Evolutionary conservation across 2,113 vertebrate species (phyloP), one percentile per base, ranked within the genome.

Genomic region (Rhabdomys dilectus): DNA sequence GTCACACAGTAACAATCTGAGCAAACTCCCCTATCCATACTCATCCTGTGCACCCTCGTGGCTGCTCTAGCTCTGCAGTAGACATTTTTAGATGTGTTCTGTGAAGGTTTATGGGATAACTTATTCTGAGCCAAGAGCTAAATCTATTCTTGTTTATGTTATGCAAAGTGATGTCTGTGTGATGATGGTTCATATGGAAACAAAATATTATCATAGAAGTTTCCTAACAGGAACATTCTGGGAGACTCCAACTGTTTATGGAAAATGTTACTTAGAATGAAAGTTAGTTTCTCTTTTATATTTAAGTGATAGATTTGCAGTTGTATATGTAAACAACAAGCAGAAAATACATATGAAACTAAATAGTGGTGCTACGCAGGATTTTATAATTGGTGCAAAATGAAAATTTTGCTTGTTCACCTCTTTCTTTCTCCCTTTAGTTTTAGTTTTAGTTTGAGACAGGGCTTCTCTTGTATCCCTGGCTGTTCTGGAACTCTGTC

Each of bases 151-250:
- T 94, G 87, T 94, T 96, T 95, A 70, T 78, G n/a, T 88, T 53
- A 29, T 96, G 88, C 29, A 96, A 70, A 82, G n/a, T 94, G 68
- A 92, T 87, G 82, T 87, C 92, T 96, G n/a, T 96, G 62, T 96
- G 95, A 88, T 95, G 95, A 94, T 75, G 70, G 96, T 97, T 97
- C 89, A 93, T 95, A 93, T 96, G 91, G 97, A 97, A 98, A 97
- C 96, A 96, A 93, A 97, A 94, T 92, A 96, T 77, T 95, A 96
- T 84, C 81, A 58, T 66, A 36, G 24, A 42, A 94, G 73, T 91
- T 94, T 96, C 51, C 91, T 81, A 95, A 82, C 42, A 75, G 15
- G 94, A 78, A 91, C 80, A 96, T 72, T 95, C 91, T 95, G 93
- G 73, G 73, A 95, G 93, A 87, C 24, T 89, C 82, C 22, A n/a